Conservation (phyloP, 2,888 invertebrate genomes). For the Nephrotoma guestfalica region DNA sequence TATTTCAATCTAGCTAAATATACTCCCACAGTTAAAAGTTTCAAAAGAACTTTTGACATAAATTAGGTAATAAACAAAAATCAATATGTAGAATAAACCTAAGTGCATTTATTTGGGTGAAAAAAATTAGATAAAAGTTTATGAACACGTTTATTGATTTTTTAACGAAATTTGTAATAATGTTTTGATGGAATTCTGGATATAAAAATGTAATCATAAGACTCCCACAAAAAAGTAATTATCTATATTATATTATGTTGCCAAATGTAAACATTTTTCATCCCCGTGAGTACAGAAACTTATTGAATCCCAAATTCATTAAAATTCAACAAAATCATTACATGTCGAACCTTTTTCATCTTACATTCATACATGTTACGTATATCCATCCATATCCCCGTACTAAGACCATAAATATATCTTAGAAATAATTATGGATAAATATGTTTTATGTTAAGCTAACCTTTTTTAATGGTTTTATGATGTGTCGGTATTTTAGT, state of each 20-base stretch:
- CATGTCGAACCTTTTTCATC: neutral
- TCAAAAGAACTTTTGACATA: too few species aligned
- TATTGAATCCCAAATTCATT: neutral
- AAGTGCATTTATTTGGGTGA: too few species aligned
- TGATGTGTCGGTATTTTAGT: neutral
- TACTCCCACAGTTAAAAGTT: too few species aligned
- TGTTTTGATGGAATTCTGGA: neutral
- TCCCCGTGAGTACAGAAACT: neutral
- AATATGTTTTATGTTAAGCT: neutral
- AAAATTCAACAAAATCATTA: neutral
- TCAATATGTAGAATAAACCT: too few species aligned
- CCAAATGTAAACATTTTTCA: neutral
- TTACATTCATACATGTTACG: neutral
- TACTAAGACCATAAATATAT: neutral
- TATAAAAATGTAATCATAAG: neutral
- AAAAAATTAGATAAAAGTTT: too few species aligned
- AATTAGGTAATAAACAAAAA: too few species aligned
- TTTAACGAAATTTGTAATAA: neutral
- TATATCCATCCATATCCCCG: neutral
- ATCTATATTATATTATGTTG: neutral
- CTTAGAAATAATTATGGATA: neutral
- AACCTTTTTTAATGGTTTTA: neutral
- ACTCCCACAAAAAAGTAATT: neutral
- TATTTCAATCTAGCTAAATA: too few species aligned
- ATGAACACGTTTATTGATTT: too few species aligned